Base-by-base conservation (phyloP, 1,140 invertebrate genomes). In the Drosophila gunungcola region DNA sequence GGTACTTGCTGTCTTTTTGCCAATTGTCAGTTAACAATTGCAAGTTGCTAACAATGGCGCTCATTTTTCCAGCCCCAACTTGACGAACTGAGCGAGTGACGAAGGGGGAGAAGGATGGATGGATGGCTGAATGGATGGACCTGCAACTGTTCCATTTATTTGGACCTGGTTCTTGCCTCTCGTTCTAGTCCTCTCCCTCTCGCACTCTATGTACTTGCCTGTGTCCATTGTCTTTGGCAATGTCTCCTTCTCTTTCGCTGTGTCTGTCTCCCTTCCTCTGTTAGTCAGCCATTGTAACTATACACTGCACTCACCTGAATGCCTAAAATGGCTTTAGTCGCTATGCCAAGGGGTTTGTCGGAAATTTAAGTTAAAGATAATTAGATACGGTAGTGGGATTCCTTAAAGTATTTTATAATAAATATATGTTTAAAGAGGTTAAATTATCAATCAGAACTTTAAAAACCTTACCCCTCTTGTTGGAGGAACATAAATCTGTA, bases 1-100 rank as follows among this genome's bases (percentile, higher is more conserved):
- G 36, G 21, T 49, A 41, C 67, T 68, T 57, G 76, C 70, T 80
- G 70, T 49, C 73, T 82, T 78, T 86, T 85, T 70, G 78, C 78
- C 83, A 88, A 88, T 83, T 89, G 84, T 89, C 84, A 62, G 60
- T 54, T 48, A 80, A 89, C 84, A 89, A 89, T 84, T 84, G 84
- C 80, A 64, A 89, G 69, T 89, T 89, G 38, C 9, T 41, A 68
- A 89, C 84, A 89, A 89, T 78, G 73, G 48, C 32, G 57, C 84
- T 75, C 84, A 78, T 89, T 89, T 90, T 84, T 84, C 63, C 84
- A 77, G 63, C 38, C 11, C 69, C 58, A 55, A 39, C 58, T 61
- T 57, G 62, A 70, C 82, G 68, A 69, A 52, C 78, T 68, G 81
- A 76, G 60, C 45, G 73, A 83, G 34, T 75, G 73, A 85, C 73